Evolutionary conservation across 2,113 vertebrate species (phyloP).

Genomic region (Ctenodactylus gundi): DNA sequence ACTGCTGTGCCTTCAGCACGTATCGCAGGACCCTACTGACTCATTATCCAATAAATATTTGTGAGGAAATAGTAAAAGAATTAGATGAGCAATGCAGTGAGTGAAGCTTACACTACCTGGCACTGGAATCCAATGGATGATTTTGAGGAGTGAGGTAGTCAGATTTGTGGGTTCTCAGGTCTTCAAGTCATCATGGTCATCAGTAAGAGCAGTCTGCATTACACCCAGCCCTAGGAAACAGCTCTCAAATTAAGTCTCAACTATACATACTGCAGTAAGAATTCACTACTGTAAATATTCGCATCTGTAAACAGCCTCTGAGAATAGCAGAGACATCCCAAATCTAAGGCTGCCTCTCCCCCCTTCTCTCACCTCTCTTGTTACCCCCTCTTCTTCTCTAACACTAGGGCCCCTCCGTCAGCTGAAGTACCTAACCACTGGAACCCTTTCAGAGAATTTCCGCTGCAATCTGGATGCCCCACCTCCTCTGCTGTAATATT

Average conservation of each 20-base stretch:
- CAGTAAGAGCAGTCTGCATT: background rate
- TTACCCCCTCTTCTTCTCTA: background rate
- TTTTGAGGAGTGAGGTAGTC: background rate
- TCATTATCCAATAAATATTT: background rate
- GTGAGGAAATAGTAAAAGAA: conserved; percentile 24
- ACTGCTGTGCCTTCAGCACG: background rate
- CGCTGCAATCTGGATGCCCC: conserved; percentile 11
- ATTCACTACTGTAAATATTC: background rate
- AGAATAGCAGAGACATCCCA: background rate
- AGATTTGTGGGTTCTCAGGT: background rate
- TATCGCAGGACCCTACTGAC: background rate
- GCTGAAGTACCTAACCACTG: background rate
- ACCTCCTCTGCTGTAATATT: conserved; percentile 37
- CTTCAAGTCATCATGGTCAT: background rate
- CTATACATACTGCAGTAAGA: background rate
- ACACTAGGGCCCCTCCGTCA: background rate
- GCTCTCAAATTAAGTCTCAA: background rate
- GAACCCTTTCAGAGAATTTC: conserved; percentile 4
- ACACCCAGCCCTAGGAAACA: background rate
- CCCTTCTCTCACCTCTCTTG: background rate
- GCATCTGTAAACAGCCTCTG: background rate
- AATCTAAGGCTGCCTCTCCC: background rate
- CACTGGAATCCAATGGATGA: background rate
- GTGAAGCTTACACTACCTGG: background rate
- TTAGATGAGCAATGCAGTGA: background rate